Conservation (phyloP, 1,140 invertebrate genomes). For the Anastatus disparis region DNA sequence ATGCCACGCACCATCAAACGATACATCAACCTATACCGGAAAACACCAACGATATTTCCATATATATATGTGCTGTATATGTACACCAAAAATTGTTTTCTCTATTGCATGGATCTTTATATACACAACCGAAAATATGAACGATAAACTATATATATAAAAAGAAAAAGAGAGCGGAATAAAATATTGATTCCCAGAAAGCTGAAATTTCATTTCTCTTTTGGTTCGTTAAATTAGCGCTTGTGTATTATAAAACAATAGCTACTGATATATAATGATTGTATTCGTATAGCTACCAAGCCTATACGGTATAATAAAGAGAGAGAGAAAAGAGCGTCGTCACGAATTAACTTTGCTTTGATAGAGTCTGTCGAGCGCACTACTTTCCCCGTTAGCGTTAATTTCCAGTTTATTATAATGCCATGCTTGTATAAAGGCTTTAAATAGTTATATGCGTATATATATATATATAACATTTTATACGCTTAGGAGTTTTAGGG, state of each 20-base stretch:
- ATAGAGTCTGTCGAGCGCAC: not conserved
- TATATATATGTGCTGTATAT: too few relatives aligned
- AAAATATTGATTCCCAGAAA: not conserved
- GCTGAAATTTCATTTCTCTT: not conserved
- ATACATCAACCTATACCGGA: not conserved
- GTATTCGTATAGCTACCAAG: too few relatives aligned
- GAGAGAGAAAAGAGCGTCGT: too few relatives aligned
- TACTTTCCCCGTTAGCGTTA: conserved; percentile 1
- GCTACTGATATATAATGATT: too few relatives aligned
- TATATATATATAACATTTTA: too few relatives aligned
- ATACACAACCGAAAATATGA: not conserved
- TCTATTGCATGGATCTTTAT: not conserved
- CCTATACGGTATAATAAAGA: too few relatives aligned
- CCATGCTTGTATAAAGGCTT: too few relatives aligned
- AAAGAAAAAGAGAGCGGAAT: too few relatives aligned
- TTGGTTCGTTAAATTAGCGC: too few relatives aligned
- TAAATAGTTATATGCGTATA: too few relatives aligned
- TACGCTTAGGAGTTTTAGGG: too few relatives aligned
- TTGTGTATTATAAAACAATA: not conserved
- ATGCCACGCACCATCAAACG: not conserved
- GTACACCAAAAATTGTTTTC: not conserved
- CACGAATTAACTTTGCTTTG: not conserved
- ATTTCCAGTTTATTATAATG: conserved; percentile 17
- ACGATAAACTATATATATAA: too few relatives aligned
- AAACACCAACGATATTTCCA: not conserved